Evolutionary conservation across 2,888 invertebrate genomes (phyloP).

Genomic region (Drosophila ustulata): DNA sequence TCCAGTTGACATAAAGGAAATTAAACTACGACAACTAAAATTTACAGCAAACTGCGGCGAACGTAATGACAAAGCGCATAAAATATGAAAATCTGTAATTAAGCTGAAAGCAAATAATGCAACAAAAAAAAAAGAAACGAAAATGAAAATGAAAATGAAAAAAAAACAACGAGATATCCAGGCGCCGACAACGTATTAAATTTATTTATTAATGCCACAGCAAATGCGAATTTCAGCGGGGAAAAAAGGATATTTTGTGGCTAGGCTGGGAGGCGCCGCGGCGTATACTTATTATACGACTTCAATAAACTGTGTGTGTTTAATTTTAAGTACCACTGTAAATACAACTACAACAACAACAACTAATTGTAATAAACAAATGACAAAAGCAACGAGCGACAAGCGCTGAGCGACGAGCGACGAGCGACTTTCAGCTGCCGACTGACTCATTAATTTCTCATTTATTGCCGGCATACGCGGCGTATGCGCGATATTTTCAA

Average conservation of each 20-base stretch:
- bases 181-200: constrained; percentile 27
- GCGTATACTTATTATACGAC: constrained; percentile 18
- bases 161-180: background rate
- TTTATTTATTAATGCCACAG: constrained; percentile 49
- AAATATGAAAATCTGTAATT: constrained; percentile 59
- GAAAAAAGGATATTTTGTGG: constrained; percentile 32
- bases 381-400: constrained; percentile 23
- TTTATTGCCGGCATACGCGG: constrained; percentile 9
- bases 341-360: constrained; percentile 56
- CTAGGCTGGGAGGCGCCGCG: constrained; percentile 20
- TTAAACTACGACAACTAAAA: constrained; percentile 45
- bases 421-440: constrained; percentile 11
- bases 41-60: constrained; percentile 34
- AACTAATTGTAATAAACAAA: constrained; percentile 38
- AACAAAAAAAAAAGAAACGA: constrained; percentile 13
- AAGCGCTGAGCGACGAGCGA: constrained; percentile 7
- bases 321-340: constrained; percentile 61
- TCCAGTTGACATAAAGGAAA: constrained; percentile 53
- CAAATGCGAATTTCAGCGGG: constrained; percentile 32
- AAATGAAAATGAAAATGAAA: background rate
- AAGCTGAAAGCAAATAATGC: constrained; percentile 48
- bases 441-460: constrained; percentile 27
- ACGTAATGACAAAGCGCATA: constrained; percentile 47
- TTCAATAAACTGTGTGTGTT: constrained; percentile 40
- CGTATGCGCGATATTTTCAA: constrained; percentile 59